Evolutionary conservation across 2,113 vertebrate genomes (phyloP), one percentile per base, ranked within the genome.

Genomic region (Centropus bengalensis): DNA sequence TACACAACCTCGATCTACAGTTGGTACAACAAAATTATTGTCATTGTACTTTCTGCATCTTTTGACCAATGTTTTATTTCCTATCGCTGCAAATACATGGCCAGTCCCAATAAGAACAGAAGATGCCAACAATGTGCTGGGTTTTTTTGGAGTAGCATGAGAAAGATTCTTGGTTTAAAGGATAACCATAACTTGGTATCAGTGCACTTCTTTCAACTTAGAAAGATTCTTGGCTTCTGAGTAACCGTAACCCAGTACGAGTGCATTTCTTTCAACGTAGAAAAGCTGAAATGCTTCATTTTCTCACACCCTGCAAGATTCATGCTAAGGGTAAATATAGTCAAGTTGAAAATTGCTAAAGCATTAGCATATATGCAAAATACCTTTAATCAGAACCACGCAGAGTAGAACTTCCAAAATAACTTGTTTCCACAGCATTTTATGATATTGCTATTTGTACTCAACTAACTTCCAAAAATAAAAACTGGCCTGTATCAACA

Each of bases 341-440:
- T 26, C 32, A 75, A 44, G 58, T 6, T 84, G 67, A 77, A 81
- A 91, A 85, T 8, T 67, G 58, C 66, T 54, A 17, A 33, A 47
- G 6, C 27, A 91, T 60, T 82, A 82, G 36, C 74, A 94, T 68
- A 73, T 47, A 76, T 80, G 58, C 75, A 89, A 91, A 80, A 66
- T 17, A 64, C 5, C 49, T 88, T 80, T 66, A 60, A 80, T 66
- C 78, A 36, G 84, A 94, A 15, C 33, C 32, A 38, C 8, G 17
- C 68, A 90, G 85, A 70, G 32, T 22, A 13, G 13, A 74, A 47
- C 38, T 66, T 93, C 62, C 51, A 70, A 73, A 79, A 73, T 63
- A 45, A 82, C 24, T 82, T 69, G 10, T 69, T 91, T 87, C 63
- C 64, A 66, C 24, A 69, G 51, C 40, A 54, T 69, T 82, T 68